Conservation (phyloP, 2,113 vertebrate species). For the Enhydra lutris region DNA sequence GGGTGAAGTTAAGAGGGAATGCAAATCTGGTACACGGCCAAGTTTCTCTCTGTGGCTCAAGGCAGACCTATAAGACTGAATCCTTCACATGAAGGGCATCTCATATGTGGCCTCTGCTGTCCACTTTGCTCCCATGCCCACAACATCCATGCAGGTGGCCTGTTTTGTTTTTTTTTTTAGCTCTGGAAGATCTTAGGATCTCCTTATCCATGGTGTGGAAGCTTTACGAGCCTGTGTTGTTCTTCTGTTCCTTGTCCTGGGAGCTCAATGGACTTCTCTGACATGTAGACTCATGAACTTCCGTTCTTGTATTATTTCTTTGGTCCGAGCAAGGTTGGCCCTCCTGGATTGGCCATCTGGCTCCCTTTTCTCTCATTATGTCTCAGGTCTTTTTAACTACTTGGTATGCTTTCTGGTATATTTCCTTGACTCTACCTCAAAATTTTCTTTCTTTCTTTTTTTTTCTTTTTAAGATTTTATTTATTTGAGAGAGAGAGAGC, state of each 20-base stretch:
- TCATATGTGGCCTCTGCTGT: background rate
- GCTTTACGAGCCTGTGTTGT: background rate
- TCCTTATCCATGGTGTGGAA: background rate
- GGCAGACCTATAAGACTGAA: background rate
- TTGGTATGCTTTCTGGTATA: background rate
- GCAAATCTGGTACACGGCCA: background rate
- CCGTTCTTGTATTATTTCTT: background rate
- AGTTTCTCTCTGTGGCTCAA: background rate
- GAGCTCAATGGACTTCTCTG: background rate
- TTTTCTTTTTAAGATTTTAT: background rate
- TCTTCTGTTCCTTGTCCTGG: background rate
- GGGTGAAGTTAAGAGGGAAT: background rate
- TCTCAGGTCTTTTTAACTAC: background rate
- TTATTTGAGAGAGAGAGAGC: background rate
- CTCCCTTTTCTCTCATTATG: background rate
- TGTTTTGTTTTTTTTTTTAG: background rate
- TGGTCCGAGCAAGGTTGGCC: background rate
- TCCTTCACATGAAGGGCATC: background rate
- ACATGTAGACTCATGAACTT: background rate
- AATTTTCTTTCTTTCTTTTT: background rate
- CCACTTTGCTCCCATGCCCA: background rate
- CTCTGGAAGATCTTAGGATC: background rate
- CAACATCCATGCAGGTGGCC: background rate
- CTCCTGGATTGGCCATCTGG: background rate
- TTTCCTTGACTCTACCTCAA: background rate